Evolutionary conservation across 2,888 invertebrate genomes (phyloP), one percentile per base, ranked within the genome.

Genomic region (Drosophila mayaguana): DNA sequence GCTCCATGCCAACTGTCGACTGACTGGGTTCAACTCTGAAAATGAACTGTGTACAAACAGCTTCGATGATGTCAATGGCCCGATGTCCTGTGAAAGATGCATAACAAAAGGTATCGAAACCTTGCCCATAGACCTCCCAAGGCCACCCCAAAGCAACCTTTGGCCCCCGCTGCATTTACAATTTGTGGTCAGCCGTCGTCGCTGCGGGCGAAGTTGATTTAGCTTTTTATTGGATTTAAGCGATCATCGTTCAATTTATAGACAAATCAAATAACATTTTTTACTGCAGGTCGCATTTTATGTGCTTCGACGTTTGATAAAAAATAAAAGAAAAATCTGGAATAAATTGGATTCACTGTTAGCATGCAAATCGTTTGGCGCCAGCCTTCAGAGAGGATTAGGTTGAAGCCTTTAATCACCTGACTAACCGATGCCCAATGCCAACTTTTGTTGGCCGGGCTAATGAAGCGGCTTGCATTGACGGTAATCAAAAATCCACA

Each of bases 381-480:
- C 18, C n/a, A 50, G 48, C 34, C 36, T 20, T n/a, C 14, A 18
- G 36, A 3, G 25, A 6, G 38, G 28, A 38, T 59, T 59, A 38
- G 40, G 28, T 50, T 20, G 43, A 12, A 61, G 48, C 36, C 66
- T 69, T 80, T 78, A 81, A 75, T 73, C 76, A 71, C 48, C 59
- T 63, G 61, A 34, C 54, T 57, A 67, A 65, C 72, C 43, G 38
- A 62, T 40, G 60, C 64, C 54, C 62, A 65, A 60, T 70, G 50
- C 57, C 46, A 83, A 67, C 66, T 72, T 62, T 66, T 78, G 76
- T 63, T 74, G 71, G 61, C 60, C 42, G 60, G 72, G 72, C 78
- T 82, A 84, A 86, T 83, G 82, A 83, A 83, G 76, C 72, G 63
- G 60, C 72, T 73, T 65, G 65, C 64, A 67, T 69, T 54, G 40